Conservation (phyloP, 2,113 vertebrate species). For the Sciurus niger region DNA sequence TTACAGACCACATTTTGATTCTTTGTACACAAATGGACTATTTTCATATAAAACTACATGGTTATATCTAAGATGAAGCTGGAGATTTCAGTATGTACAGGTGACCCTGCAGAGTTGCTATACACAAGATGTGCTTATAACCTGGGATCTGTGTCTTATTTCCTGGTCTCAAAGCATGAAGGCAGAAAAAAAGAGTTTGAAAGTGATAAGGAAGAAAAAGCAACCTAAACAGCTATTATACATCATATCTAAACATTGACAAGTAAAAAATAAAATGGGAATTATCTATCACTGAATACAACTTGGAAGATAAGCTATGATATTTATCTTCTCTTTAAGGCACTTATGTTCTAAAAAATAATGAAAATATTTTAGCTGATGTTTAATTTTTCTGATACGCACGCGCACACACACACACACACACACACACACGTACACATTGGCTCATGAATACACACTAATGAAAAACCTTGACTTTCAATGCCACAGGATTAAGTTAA, state of each 20-base stretch:
- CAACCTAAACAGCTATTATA: neutral
- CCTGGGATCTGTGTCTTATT: neutral
- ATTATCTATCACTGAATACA: neutral
- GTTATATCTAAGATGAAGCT: neutral
- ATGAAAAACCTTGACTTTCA: neutral
- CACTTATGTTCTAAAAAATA: neutral
- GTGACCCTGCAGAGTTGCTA: neutral
- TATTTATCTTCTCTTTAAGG: neutral
- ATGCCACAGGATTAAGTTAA: neutral
- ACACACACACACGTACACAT: neutral
- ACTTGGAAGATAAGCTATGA: neutral
- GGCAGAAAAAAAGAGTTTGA: neutral
- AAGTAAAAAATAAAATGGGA: neutral
- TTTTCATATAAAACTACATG: neutral
- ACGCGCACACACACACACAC: neutral
- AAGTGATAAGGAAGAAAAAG: neutral
- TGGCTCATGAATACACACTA: neutral
- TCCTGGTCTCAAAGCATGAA: neutral
- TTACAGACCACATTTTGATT: no score
- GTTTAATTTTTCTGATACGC: neutral
- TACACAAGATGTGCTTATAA: neutral
- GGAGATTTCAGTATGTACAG: neutral
- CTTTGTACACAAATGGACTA: no score
- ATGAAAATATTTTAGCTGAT: neutral
- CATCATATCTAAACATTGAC: conserved; percentile 35